Evolutionary conservation across 1,140 invertebrate species (phyloP).

Genomic region (Drosophila serrata): DNA sequence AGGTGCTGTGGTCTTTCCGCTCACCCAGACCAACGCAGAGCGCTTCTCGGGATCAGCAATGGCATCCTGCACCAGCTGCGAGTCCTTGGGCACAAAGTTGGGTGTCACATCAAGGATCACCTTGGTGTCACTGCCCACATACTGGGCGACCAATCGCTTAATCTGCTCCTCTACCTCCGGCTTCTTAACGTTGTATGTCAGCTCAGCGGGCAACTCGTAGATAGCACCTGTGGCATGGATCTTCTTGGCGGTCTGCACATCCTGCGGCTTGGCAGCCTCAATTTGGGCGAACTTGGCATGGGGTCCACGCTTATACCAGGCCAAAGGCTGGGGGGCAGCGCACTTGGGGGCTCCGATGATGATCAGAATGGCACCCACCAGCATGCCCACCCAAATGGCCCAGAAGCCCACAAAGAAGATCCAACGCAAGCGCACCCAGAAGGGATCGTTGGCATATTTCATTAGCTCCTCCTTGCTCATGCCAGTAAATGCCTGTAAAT

Average conservation of each 20-base stretch:
- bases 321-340: constrained; percentile 88
- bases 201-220: constrained; percentile 70
- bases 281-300: constrained; percentile 67
- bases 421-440: constrained; percentile 95
- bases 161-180: constrained; percentile 68
- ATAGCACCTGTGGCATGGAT: constrained; percentile 72
- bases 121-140: constrained; percentile 58
- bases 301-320: constrained; percentile 87
- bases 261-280: constrained; percentile 24
- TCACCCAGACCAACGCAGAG: constrained; percentile 70
- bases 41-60: constrained; percentile 73
- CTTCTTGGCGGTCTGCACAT: constrained; percentile 54
- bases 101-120: constrained; percentile 86
- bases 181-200: constrained; percentile 71
- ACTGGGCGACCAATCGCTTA: constrained; percentile 62
- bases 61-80: constrained; percentile 79
- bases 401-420: constrained; percentile 94
- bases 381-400: constrained; percentile 94
- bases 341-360: constrained; percentile 95
- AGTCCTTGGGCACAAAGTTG: constrained; percentile 85
- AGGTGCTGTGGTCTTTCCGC: constrained; percentile 83
- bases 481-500: constrained; percentile 89
- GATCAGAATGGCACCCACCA: constrained; percentile 93
- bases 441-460: constrained; percentile 96
- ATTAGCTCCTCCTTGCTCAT: constrained; percentile 96